Base-by-base conservation (phyloP, 2,888 invertebrate species). In the Napeogenes sylphis region DNA sequence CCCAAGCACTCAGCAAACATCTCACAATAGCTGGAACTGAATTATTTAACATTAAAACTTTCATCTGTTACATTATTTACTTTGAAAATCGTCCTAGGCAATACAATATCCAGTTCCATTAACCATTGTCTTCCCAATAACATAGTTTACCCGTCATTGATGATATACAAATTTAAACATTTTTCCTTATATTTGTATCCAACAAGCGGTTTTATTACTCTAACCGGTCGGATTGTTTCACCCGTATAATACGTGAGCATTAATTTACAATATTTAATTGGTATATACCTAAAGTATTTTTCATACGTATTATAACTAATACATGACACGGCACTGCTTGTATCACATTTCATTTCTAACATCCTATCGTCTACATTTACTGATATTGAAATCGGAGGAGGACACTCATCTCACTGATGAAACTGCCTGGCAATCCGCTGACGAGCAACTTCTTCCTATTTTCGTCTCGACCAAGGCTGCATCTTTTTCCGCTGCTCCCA, bases 61-160 rank as follows among this genome's bases (percentile, higher is more conserved):
- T 32, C 2, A 10, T 45, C 12, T 42, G 35, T 59, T 32, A 33
- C n/a, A 47, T 62, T 42, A 64, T 55, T n/a, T n/a, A 57, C 59
- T 35, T 8, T 33, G 51, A 14, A 6, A 13, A n/a, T n/a, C n/a
- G n/a, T n/a, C n/a, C n/a, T 54, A 3, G 55, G 57, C 47, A 68
- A 4, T 38, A 59, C 6, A 13, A 68, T 58, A 10, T 35, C 54
- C 33, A 69, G 53, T 38, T 69, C 68, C 2, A 0, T 2, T 4
- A 71, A 2, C 69, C 69, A 69, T n/a, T 68, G 61, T 32, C 71
- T 53, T 3, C 69, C 71, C 10, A 69, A 46, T 2, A 71, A 51
- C 45, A 21, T 55, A 0, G 59, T 55, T 47, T 55, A 62, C 3
- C 55, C 65, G 6, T 46, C 12, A 0, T 55, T 4, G 21, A 65